Percentiles rank a stretch among this genome's conserved stretches.
These are phyloP conservation scores for Onthophagus sagittarius DNA, from an alignment of 2,888 invertebrate species.

Conservation along the genomic window DNA sequence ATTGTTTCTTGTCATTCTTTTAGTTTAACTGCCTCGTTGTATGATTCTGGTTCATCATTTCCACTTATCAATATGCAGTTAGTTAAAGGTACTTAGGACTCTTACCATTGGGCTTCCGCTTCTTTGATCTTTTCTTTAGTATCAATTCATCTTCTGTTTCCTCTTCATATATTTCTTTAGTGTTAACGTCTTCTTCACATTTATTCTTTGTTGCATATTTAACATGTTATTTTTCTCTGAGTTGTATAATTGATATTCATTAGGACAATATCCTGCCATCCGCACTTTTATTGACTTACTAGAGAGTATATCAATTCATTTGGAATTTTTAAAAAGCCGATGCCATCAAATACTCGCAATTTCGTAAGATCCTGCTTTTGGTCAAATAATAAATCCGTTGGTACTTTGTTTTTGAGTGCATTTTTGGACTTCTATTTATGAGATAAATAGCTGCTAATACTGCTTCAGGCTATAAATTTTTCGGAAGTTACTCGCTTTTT, in stretches of 20 bases:
- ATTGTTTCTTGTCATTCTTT: conserved; percentile 19
- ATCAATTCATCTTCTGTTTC: background rate
- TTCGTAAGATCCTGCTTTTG: too few species aligned
- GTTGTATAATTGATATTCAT: background rate
- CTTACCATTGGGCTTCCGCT: too few species aligned
- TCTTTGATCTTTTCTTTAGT: background rate
- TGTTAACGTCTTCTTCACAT: background rate
- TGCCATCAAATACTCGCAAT: too few species aligned
- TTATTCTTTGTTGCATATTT: background rate
- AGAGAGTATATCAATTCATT: background rate
- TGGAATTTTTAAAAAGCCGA: too few species aligned
- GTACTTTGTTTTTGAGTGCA: conserved; percentile 5
- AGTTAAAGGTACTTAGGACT: too few species aligned
- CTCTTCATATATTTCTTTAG: too few species aligned
- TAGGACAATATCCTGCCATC: conserved; percentile 20
- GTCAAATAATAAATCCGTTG: background rate
- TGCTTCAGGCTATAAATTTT: conserved; percentile 2
- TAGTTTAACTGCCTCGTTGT: conserved; percentile 8
- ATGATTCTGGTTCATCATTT: conserved; percentile 8
- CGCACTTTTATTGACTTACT: conserved; percentile 20
- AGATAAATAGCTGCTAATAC: conserved; percentile 10
- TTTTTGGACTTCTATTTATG: conserved; percentile 18
- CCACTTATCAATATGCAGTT: conserved; percentile 3
- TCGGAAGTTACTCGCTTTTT: too few species aligned
- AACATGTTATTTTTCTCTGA: background rate